Percentiles rank a stretch among this genome's conserved stretches.
Conservation (phyloP, 2,113 vertebrate species). For the Micromys minutus region DNA sequence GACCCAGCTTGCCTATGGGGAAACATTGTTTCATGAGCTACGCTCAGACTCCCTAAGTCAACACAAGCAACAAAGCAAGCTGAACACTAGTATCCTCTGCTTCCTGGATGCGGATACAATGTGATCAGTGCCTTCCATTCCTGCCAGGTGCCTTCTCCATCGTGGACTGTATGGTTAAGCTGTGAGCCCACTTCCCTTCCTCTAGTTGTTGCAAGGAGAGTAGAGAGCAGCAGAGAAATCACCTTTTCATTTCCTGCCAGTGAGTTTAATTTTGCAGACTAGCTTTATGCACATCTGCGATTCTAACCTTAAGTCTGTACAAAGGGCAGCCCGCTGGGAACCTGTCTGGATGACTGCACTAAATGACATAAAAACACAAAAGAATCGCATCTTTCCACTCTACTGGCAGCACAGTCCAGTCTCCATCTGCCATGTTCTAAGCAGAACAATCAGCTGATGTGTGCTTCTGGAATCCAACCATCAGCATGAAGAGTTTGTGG, state of each 20-base stretch:
- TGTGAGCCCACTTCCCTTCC: no score
- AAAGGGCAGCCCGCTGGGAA: constrained; percentile 57
- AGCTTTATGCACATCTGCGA: neutral
- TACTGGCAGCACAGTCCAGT: constrained; percentile 13
- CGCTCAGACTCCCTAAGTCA: neutral
- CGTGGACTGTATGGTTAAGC: neutral
- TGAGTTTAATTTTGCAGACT: constrained; percentile 8
- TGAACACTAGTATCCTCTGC: neutral
- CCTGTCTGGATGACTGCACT: constrained; percentile 42
- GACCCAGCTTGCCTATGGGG: no score
- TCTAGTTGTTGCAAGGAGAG: no score
- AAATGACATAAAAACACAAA: constrained; percentile 55
- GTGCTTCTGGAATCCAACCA: neutral
- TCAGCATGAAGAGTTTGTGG: neutral
- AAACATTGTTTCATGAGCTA: no score
- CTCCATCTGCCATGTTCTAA: constrained; percentile 59
- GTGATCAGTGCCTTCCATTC: neutral
- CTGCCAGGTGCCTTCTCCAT: neutral
- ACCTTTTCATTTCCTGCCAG: neutral
- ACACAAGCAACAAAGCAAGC: no score
- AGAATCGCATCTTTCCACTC: constrained; percentile 57
- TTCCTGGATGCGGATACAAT: neutral
- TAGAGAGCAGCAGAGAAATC: no score
- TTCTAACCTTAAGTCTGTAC: constrained; percentile 45
- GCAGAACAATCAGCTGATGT: neutral